Conservation (phyloP, 2,797 vertebrate species). For the Sitta carolinensis region DNA sequence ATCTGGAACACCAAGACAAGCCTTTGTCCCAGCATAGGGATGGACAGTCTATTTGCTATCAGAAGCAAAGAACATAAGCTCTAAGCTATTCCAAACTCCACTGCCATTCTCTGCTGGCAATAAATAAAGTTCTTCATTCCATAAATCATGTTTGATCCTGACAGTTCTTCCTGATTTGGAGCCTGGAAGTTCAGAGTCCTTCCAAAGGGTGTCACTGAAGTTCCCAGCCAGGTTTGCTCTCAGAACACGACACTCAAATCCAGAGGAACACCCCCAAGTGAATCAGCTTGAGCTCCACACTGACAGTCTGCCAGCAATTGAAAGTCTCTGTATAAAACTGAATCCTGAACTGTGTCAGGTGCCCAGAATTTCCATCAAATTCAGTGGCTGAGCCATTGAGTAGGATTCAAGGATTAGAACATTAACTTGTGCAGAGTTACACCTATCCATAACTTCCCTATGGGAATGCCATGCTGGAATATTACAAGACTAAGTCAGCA, state of each 20-base stretch:
- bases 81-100: not conserved
- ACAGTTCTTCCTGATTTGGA: not conserved
- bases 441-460: constrained; percentile 26
- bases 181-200: not conserved
- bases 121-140: not conserved
- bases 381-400: not conserved
- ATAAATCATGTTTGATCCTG: not conserved
- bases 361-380: not conserved
- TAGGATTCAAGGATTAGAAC: constrained; percentile 16
- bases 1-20: not conserved
- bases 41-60: not conserved
- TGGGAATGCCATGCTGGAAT: not conserved
- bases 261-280: not conserved
- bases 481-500: constrained; percentile 32
- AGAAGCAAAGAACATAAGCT: not conserved
- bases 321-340: not conserved
- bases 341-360: not conserved
- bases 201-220: not conserved
- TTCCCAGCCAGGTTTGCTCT: not conserved
- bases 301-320: not conserved
- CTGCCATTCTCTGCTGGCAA: not conserved
- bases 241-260: not conserved
- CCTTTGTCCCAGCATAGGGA: not conserved
- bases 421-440: not conserved
- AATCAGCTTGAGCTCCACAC: not conserved